Conservation (phyloP, 1,140 invertebrate species). For the Ostrea denselamellosa region DNA sequence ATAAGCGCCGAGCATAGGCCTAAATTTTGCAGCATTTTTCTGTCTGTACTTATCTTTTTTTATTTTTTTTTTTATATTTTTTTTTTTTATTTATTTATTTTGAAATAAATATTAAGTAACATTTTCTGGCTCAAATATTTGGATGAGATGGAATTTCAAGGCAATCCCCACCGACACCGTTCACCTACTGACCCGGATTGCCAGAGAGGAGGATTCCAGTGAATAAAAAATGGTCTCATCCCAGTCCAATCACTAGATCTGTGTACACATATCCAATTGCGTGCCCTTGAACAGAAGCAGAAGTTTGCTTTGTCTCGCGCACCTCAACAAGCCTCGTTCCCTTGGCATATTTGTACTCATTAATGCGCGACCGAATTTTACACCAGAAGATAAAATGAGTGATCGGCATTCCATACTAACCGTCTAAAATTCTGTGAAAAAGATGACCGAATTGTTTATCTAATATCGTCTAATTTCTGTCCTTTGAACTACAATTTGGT, state of each 20-base stretch:
- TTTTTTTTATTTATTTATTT: too few relatives aligned
- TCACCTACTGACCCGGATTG: neutral
- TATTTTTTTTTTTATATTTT: too few relatives aligned
- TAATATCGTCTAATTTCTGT: neutral
- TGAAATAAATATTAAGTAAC: too few relatives aligned
- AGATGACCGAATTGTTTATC: slow-evolving; percentile 29
- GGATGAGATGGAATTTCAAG: neutral
- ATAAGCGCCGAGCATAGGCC: too few relatives aligned
- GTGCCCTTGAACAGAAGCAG: slow-evolving; percentile 7
- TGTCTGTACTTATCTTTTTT: too few relatives aligned
- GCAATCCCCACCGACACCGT: neutral
- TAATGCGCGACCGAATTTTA: slow-evolving; percentile 37
- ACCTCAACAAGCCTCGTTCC: neutral
- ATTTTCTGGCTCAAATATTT: too few relatives aligned
- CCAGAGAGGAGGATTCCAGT: neutral
- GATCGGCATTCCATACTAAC: slow-evolving; percentile 5
- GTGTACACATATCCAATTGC: neutral
- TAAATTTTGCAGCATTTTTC: too few relatives aligned
- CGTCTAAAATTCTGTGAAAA: neutral
- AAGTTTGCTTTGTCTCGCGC: slow-evolving; percentile 14
- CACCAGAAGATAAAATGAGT: slow-evolving; percentile 23
- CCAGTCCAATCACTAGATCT: neutral
- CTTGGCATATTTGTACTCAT: slow-evolving; percentile 38
- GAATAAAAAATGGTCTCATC: neutral
- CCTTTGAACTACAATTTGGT: slow-evolving; percentile 14